A percentile compares a stretch with the other conserved stretches of the same genome.
Conservation (phyloP, 1,140 invertebrate species). For the Lordiphosa collinella region DNA sequence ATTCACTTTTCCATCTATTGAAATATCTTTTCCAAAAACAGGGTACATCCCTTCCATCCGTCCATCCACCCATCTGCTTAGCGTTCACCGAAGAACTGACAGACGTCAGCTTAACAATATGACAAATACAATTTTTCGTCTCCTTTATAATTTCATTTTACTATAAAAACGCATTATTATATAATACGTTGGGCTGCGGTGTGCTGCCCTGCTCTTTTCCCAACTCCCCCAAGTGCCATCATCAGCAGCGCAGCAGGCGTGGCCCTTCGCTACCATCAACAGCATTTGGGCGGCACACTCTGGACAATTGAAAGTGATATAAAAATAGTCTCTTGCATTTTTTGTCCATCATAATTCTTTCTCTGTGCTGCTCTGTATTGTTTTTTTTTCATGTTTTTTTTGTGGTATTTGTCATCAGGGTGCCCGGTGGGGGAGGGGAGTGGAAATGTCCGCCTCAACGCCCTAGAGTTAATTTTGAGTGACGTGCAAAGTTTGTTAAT, state of each 20-base stretch:
- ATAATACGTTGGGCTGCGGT: constrained; percentile 58
- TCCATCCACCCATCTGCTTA: not conserved
- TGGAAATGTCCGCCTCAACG: constrained; percentile 47
- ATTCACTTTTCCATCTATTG: too few species aligned
- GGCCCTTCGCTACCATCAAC: constrained; percentile 20
- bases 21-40: not conserved
- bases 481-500: constrained; percentile 77
- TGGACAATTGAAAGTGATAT: constrained; percentile 73
- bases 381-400: constrained; percentile 24
- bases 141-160: constrained; percentile 61
- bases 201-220: not conserved
- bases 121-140: constrained; percentile 77
- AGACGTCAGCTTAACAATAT: constrained; percentile 75
- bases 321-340: constrained; percentile 48
- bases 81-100: constrained; percentile 45
- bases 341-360: constrained; percentile 52
- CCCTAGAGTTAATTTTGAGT: constrained; percentile 72
- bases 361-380: constrained; percentile 7
- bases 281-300: constrained; percentile 53
- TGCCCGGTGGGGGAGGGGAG: constrained; percentile 1
- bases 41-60: constrained; percentile 3
- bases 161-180: constrained; percentile 71
- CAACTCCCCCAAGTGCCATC: constrained; percentile 22
- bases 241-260: constrained; percentile 34
- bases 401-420: constrained; percentile 56